phyloP scores from a whole-genome alignment of 2,888 invertebrate genomes.

The Tipula helvola region DNA sequence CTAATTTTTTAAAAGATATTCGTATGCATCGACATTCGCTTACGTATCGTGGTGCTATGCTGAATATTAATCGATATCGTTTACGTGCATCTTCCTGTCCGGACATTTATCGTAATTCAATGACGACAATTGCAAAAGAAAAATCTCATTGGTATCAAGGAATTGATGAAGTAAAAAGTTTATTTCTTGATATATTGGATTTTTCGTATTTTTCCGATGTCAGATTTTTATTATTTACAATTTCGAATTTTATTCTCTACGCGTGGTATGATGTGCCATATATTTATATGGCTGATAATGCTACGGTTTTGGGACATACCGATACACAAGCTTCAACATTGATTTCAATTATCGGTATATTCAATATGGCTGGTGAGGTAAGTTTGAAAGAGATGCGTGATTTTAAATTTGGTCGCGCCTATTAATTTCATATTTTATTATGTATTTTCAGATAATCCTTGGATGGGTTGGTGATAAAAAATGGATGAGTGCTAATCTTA shows the following conservation, averaged over 20 bases:
- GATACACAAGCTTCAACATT: conserved; percentile 66
- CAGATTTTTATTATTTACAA: conserved; percentile 62
- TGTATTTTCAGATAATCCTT: conserved; percentile 51
- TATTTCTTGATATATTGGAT: conserved; percentile 65
- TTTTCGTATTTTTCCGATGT: conserved; percentile 66
- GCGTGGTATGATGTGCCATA: conserved; percentile 91
- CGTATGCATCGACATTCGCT: conserved; percentile 64
- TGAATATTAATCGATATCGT: conserved; percentile 68
- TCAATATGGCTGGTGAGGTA: conserved; percentile 82
- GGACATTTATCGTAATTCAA: conserved; percentile 75
- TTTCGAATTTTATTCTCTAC: conserved; percentile 83
- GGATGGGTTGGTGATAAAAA: conserved; percentile 80
- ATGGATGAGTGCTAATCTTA: conserved; percentile 60
- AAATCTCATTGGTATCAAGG: conserved; percentile 56
- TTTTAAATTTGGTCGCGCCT: neutral
- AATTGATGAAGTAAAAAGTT: conserved; percentile 64
- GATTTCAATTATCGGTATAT: conserved; percentile 74
- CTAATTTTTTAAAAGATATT: conserved; percentile 58
- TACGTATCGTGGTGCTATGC: conserved; percentile 75
- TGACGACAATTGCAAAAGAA: conserved; percentile 74
- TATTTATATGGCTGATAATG: conserved; percentile 77
- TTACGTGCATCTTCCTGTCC: conserved; percentile 80
- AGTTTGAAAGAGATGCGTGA: conserved; percentile 23
- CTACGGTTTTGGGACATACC: conserved; percentile 54
- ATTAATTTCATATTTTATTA: neutral